Evolutionary conservation across 2,113 vertebrate species (phyloP), one percentile per base, ranked within the genome.

Genomic region (Cyanistes caeruleus): DNA sequence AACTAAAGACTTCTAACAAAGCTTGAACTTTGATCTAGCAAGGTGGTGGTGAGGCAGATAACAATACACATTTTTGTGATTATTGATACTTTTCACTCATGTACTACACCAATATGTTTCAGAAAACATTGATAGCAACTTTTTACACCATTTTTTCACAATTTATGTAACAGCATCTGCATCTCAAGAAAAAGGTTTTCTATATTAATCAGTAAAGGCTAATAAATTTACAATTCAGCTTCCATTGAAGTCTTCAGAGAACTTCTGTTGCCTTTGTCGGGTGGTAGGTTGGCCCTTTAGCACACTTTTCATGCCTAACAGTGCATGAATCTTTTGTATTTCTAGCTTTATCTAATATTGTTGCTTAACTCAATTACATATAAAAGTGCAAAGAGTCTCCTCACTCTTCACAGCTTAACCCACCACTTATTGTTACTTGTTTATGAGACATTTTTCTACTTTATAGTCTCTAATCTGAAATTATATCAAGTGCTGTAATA

Each of bases 401-500:
- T 87, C 80, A 62, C 89, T 83, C 88, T 60, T 91, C 79, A 55
- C 70, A 74, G 30, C 43, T 28, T 87, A 93, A 84, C 72, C 91
- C 95, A 90, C 27, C 63, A 68, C 77, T 97, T 94, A 93, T 90
- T 95, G 78, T 90, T 97, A 92, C 95, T 94, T 96, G 89, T 93
- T 97, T 95, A 93, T 91, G 87, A 96, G 95, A 96, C 89, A 44
- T 92, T 97, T 97, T 97, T 96, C 89, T 92, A 69, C 89, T 98
- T 97, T 97, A 94, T 92, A 79, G 91, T 93, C 94, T 90, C 97
- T 97, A 96, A 95, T 96, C 96, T 89, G 74, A 86, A 96, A 82
- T 97, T 97, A 97, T 98, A 97, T 96, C 96, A 94, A 96, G 60
- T 83, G 84, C 75, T 96, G 95, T 94, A 84, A 96, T 96, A 97